A percentile compares a stretch with the other conserved stretches of the same genome.
phyloP scores from a whole-genome alignment of 2,888 invertebrate species.

The Salticus scenicus region DNA sequence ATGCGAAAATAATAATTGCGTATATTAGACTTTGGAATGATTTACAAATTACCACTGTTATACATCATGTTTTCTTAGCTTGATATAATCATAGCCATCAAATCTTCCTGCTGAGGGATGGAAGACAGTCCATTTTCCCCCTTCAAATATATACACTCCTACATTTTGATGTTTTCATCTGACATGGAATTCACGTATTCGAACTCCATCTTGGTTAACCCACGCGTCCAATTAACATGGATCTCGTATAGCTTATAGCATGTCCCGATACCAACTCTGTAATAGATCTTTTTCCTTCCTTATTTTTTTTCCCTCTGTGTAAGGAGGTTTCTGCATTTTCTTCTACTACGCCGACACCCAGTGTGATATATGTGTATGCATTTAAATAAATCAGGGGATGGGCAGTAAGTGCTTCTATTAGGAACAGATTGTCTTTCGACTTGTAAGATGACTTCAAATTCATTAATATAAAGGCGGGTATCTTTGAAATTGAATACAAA shows the following conservation, averaged over 20 bases:
- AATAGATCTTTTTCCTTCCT: constrained; percentile 15
- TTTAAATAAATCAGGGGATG: constrained; percentile 17
- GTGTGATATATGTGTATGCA: constrained; percentile 18
- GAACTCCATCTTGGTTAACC: constrained; percentile 46
- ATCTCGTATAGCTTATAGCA: constrained; percentile 10
- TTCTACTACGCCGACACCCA: constrained; percentile 25
- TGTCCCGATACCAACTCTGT: not conserved
- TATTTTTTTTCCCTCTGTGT: not conserved
- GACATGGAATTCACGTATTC: constrained; percentile 43
- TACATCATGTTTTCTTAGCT: not conserved
- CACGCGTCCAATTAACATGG: constrained; percentile 62
- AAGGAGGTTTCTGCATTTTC: not conserved
- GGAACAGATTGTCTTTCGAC: constrained; percentile 9
- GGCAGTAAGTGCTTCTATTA: constrained; percentile 27
- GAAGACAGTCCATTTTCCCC: not conserved
- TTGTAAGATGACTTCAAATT: not conserved
- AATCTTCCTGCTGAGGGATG: not conserved
- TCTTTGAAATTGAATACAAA: not conserved
- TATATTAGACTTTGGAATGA: not conserved
- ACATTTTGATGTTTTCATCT: constrained; percentile 4
- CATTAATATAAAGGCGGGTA: not conserved
- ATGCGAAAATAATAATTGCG: too few relatives aligned
- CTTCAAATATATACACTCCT: not conserved
- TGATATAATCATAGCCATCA: not conserved
- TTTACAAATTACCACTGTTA: not conserved